Conservation (phyloP, 2,888 invertebrate species). For the Trichopoda pennipes region DNA sequence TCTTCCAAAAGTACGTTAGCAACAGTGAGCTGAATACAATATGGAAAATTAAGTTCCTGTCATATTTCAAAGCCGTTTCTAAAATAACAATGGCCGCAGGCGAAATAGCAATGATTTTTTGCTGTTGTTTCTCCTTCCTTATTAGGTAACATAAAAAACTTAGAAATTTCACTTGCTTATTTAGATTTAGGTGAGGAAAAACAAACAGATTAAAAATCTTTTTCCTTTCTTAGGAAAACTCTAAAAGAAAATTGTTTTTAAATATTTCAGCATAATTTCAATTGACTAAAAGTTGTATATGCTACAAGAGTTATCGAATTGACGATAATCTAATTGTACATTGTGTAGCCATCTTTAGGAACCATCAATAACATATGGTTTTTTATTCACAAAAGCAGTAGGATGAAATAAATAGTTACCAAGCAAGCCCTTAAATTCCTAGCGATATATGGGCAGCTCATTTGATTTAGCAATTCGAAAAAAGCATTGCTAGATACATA, state of each 20-base stretch:
- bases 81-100: slow-evolving; percentile 29
- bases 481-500: no score
- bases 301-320: no score
- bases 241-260: neutral
- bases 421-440: no score
- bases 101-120: neutral
- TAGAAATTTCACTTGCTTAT: neutral
- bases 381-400: no score
- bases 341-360: no score
- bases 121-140: neutral
- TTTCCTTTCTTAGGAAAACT: no score
- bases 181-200: neutral
- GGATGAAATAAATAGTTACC: no score
- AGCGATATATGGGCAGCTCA: no score
- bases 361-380: no score
- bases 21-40: neutral
- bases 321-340: no score
- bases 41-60: slow-evolving; percentile 25
- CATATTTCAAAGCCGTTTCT: slow-evolving; percentile 33
- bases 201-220: no score
- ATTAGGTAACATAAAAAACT: neutral
- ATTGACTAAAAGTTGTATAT: neutral
- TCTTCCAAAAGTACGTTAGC: neutral
- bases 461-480: no score
- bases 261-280: neutral